Evolutionary conservation across 1,140 invertebrate species (phyloP).

Genomic region (Drosophila seguyi): DNA sequence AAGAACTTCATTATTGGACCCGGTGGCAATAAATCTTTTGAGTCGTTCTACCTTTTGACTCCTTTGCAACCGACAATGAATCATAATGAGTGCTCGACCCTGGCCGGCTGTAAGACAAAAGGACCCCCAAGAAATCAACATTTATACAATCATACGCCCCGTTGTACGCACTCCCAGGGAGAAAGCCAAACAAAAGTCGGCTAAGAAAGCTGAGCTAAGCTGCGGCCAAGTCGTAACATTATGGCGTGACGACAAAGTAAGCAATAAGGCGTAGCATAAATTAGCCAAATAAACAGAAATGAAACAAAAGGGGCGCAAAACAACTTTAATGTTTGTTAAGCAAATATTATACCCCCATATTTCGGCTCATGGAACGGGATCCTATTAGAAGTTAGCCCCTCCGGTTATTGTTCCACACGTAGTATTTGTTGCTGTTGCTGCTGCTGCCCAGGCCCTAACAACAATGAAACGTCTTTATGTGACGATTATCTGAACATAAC

Average conservation of each 20-base stretch:
- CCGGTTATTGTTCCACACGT: slow-evolving; percentile 28
- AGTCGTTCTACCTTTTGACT: slow-evolving; percentile 73
- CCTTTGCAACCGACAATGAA: slow-evolving; percentile 63
- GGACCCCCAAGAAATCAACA: slow-evolving; percentile 31
- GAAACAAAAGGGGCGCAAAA: slow-evolving; percentile 53
- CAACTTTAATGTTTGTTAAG: slow-evolving; percentile 82
- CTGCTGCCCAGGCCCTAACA: slow-evolving; percentile 23
- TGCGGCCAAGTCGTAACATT: slow-evolving; percentile 67
- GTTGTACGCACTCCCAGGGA: slow-evolving; percentile 28
- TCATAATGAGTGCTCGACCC: slow-evolving; percentile 65
- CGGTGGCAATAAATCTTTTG: slow-evolving; percentile 67
- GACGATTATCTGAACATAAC: slow-evolving; percentile 77
- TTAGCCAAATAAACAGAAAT: slow-evolving; percentile 72
- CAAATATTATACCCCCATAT: slow-evolving; percentile 53
- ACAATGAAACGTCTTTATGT: slow-evolving; percentile 80
- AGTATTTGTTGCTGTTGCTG: slow-evolving; percentile 22
- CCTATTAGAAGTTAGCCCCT: slow-evolving; percentile 31
- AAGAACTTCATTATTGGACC: slow-evolving; percentile 72
- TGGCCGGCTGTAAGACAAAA: slow-evolving; percentile 35
- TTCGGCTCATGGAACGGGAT: neutral
- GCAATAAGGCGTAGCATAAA: slow-evolving; percentile 81
- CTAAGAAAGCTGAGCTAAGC: slow-evolving; percentile 43
- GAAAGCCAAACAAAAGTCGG: slow-evolving; percentile 6
- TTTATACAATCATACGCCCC: slow-evolving; percentile 47
- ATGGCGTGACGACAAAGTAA: slow-evolving; percentile 74